Percentiles rank a stretch among this genome's conserved stretches.
Conservation (phyloP, 1,140 invertebrate genomes). For the Panagrolaimus sp. region DNA sequence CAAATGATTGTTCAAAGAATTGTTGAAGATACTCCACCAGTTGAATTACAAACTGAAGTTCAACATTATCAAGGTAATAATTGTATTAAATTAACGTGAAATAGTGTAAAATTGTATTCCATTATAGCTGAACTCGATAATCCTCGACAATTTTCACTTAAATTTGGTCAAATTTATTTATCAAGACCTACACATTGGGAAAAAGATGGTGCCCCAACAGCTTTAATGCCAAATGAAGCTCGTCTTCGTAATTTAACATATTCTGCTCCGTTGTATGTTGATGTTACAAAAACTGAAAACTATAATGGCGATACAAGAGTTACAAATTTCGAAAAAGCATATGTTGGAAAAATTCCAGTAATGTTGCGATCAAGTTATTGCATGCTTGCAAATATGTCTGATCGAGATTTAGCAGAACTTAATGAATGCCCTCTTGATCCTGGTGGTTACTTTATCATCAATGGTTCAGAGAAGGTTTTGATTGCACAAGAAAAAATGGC, state of each 20-base stretch:
- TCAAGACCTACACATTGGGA: constrained; percentile 99
- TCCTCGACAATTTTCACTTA: constrained; percentile 78
- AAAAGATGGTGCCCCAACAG: constrained; percentile 93
- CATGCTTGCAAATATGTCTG: constrained; percentile 80
- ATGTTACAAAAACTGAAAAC: constrained; percentile 90
- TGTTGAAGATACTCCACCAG: constrained; percentile 93
- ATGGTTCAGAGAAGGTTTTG: constrained; percentile 87
- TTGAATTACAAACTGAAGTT: constrained; percentile 92
- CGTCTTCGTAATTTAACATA: constrained; percentile 65
- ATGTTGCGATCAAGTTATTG: constrained; percentile 94
- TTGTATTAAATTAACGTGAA: not conserved
- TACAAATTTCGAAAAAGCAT: constrained; percentile 91
- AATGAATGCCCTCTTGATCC: constrained; percentile 98
- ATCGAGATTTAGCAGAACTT: constrained; percentile 94
- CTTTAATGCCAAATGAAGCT: constrained; percentile 95
- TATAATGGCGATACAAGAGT: constrained; percentile 82
- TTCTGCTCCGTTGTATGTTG: constrained; percentile 93
- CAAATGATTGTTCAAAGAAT: constrained; percentile 98
- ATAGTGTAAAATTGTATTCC: not conserved
- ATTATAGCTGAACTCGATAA: constrained; percentile 52
- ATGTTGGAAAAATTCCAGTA: constrained; percentile 98
- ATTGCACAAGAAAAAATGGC: constrained; percentile 99
- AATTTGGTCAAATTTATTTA: constrained; percentile 97
- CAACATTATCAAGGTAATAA: constrained; percentile 76
- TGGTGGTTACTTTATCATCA: constrained; percentile 91